Conservation (phyloP, 2,888 invertebrate genomes). For the Watsonalla binaria region DNA sequence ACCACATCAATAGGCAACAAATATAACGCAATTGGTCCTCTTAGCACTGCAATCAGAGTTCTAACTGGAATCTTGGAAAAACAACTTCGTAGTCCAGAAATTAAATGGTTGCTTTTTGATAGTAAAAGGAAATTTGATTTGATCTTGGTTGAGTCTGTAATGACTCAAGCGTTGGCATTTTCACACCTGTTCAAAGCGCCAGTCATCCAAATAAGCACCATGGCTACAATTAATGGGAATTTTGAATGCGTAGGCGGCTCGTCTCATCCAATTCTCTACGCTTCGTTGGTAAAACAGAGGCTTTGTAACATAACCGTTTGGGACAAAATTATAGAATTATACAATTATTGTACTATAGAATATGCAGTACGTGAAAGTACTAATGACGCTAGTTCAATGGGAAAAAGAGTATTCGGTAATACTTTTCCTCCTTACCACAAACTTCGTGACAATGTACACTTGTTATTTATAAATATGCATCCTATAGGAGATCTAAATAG, state of each 20-base stretch:
- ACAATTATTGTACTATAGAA: not conserved
- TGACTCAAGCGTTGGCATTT: no score
- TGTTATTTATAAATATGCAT: constrained; percentile 49
- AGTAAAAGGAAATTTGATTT: no score
- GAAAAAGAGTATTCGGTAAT: not conserved
- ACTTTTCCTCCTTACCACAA: constrained; percentile 1
- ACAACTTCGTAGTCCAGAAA: constrained; percentile 10
- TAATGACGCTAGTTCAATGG: not conserved
- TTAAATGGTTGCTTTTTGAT: constrained; percentile 20
- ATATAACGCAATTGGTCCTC: constrained; percentile 8
- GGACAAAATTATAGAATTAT: not conserved
- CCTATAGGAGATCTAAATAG: constrained; percentile 35
- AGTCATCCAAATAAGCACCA: no score
- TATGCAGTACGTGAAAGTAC: no score
- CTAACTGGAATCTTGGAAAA: constrained; percentile 11
- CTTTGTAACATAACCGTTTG: no score
- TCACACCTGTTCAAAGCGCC: no score
- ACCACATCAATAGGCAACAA: constrained; percentile 9
- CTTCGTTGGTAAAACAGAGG: no score
- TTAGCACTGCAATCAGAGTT: constrained; percentile 1
- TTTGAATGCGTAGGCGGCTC: no score
- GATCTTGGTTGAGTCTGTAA: no score
- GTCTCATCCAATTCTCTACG: no score
- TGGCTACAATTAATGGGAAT: no score
- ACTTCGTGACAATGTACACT: constrained; percentile 24